Base-by-base conservation (phyloP, 35 echinoderm and acorn worm genomes). In the Stichopus chloronotus region DNA sequence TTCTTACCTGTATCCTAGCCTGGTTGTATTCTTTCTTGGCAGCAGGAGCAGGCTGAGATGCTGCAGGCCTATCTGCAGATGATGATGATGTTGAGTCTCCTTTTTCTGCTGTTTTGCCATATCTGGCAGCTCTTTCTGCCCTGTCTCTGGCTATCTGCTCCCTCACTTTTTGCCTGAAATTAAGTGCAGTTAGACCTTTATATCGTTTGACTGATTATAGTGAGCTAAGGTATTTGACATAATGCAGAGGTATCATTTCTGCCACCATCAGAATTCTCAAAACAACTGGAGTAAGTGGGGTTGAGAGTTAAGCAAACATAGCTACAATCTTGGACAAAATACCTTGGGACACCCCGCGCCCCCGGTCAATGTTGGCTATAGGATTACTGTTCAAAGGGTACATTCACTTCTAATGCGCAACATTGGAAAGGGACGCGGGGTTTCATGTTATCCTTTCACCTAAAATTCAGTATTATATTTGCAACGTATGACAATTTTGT, bases 101-200 rank as follows among this genome's bases (percentile, higher is more conserved):
- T 16, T 59, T 89, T 19, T 19, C 55, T 5, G 17, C 55, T 21
- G 82, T 85, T 21, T 91, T 91, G 20, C 54, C 86, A 92, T 68
- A 96, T 78, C 89, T 94, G 0, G 94, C 94, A 21, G 96, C 96
- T 78, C 94, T 98, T 7, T 96, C 96, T 53, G 91, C 93, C 68
- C 88, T 95, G 90, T 98, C 96, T 63, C 90, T 76, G 14, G 94
- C 96, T 11, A 98, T 98, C 53, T 98, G 94, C 17, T 98, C 96
- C 60, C 87, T 94, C 19, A 98, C 96, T 76, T 80, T 95, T 72
- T 98, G 90, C 79, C 96, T 98, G 59, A 57, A 59, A 58, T 74
- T n/a, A 19, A 22, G 22, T 19, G 14, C 13, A 74, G 30, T 43
- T 43, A 43, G 30, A 43, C 30, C 0, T 43, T 43, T 43, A 43